Evolutionary conservation across 2,113 vertebrate species (phyloP).

Genomic region (Callospermophilus lateralis): DNA sequence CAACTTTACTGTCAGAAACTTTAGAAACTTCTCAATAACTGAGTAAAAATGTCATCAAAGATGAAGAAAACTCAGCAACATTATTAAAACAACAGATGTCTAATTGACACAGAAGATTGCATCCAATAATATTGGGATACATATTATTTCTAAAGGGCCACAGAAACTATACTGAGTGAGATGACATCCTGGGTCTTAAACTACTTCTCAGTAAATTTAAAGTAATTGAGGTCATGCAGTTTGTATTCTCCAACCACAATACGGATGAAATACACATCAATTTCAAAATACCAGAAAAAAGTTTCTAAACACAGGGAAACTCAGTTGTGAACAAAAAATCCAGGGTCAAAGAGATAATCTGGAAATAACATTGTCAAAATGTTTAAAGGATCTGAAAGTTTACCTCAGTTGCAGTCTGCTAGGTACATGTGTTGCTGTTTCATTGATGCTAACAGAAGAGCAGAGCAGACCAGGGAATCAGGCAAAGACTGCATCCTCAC

Average conservation of each 20-base stretch:
- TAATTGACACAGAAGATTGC: neutral
- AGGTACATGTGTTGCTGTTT: neutral
- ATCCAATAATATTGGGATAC: neutral
- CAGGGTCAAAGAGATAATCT: neutral
- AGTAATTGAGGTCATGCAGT: neutral
- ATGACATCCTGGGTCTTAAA: too few relatives aligned
- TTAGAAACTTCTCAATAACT: neutral
- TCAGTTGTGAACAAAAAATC: neutral
- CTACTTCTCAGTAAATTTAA: neutral
- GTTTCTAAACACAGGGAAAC: neutral
- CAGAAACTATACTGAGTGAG: too few relatives aligned
- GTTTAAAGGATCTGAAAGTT: neutral
- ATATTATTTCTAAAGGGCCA: neutral
- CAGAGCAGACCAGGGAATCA: neutral
- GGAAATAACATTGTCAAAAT: neutral
- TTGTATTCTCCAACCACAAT: neutral
- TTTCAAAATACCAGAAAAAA: too few relatives aligned
- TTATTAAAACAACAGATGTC: neutral
- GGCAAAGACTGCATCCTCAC: neutral
- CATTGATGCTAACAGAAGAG: neutral
- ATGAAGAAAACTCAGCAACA: neutral
- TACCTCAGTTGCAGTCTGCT: neutral
- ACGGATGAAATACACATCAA: neutral
- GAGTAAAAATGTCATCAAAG: neutral
- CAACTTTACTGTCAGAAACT: neutral